Evolutionary conservation across 2,113 vertebrate species (phyloP).

Genomic region (Mesitornis unicolor): DNA sequence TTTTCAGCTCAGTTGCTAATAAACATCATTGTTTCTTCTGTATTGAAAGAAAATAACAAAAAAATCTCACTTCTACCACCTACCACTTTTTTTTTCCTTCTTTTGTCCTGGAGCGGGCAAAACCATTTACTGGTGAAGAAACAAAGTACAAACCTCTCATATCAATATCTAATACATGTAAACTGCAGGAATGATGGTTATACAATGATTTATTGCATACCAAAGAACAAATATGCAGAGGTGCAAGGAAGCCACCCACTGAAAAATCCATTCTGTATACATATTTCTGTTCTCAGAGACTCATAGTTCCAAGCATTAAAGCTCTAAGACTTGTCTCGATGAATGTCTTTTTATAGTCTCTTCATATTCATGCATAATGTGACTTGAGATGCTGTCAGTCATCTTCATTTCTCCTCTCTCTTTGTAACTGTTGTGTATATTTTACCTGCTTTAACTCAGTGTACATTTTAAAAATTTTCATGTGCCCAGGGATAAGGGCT

Average conservation of each 20-base stretch:
- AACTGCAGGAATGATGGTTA: not conserved
- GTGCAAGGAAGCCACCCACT: not conserved
- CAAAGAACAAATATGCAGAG: not conserved
- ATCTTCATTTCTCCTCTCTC: conserved; percentile 3
- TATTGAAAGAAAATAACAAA: not conserved
- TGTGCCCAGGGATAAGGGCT: not conserved
- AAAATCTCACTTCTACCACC: no score
- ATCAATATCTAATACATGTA: not conserved
- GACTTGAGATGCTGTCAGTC: conserved; percentile 15
- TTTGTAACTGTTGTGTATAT: conserved; percentile 3
- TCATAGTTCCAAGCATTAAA: not conserved
- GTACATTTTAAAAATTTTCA: not conserved
- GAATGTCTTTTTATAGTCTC: not conserved
- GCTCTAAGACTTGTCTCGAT: not conserved
- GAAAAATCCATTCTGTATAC: not conserved
- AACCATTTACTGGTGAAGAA: not conserved
- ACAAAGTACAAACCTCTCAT: not conserved
- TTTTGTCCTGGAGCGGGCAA: not conserved
- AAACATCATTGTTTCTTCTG: not conserved
- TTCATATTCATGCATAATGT: not conserved
- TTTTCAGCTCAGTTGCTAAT: not conserved
- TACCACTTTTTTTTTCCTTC: not conserved
- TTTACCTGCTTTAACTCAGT: not conserved
- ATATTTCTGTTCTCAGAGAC: not conserved
- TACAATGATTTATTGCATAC: not conserved